Percentiles rank a stretch among this genome's conserved stretches.
phyloP scores from a whole-genome alignment of 2,888 invertebrate species.

The Trichopoda pennipes region DNA sequence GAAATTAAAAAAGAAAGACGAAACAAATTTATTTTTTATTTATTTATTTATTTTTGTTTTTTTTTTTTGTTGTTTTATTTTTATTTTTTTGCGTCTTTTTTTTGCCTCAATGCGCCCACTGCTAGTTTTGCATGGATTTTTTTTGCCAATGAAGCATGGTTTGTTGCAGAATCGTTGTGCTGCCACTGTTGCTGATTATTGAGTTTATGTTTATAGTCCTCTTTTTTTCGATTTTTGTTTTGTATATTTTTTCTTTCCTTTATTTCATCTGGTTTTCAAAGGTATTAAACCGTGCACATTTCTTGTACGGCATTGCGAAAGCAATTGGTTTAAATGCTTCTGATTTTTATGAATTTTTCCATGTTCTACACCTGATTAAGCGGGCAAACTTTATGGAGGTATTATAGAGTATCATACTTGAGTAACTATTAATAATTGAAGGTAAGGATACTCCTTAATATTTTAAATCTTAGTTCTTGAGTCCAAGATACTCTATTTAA shows the following conservation, averaged over 20 bases:
- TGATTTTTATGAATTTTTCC: constrained; percentile 53
- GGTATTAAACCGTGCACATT: constrained; percentile 64
- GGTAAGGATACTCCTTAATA: no score
- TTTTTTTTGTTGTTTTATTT: no score
- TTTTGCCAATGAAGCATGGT: constrained; percentile 51
- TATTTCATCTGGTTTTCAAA: constrained; percentile 60
- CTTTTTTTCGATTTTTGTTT: constrained; percentile 28
- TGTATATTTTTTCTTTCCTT: constrained; percentile 31
- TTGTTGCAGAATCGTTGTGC: constrained; percentile 34
- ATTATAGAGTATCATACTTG: no score
- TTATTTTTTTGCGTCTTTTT: no score
- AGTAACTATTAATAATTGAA: background rate
- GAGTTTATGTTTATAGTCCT: constrained; percentile 32
- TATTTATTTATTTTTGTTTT: no score
- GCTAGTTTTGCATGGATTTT: constrained; percentile 62
- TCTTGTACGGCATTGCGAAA: constrained; percentile 27
- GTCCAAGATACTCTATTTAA: no score
- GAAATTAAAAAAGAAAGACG: constrained; percentile 51
- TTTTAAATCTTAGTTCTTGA: no score
- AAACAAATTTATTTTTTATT: constrained; percentile 20
- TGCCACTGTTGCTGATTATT: constrained; percentile 28
- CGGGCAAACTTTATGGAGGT: background rate
- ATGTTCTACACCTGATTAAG: background rate
- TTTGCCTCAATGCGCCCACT: constrained; percentile 66
- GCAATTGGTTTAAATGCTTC: constrained; percentile 58